Evolutionary conservation across 1,140 invertebrate species (phyloP), one percentile per base, ranked within the genome.

Genomic region (Micrasema minimum): DNA sequence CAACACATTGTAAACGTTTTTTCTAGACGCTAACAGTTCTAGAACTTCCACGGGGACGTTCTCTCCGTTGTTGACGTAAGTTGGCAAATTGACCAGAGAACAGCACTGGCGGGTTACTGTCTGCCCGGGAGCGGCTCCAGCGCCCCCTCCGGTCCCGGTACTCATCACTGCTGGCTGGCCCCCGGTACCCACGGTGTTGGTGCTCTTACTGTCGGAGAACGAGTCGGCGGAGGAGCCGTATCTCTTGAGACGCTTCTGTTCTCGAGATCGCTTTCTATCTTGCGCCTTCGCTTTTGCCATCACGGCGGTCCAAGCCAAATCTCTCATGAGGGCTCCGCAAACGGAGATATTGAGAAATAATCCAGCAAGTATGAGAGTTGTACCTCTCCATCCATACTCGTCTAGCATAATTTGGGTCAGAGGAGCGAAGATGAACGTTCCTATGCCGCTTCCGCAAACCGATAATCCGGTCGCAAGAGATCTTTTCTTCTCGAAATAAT

Each of bases 391-490:
- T 0, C 92, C 91, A 78, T 94, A 96, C 69, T 92, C 88, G 22
- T 88, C 87, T 5, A 95, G 80, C 10, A 96, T 84, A 57, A 89
- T 85, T 71, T 93, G 89, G 1, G 90, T 93, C n/a, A 96, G 77
- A 0, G 95, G 95, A 0, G 95, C 92, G 80, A 97, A 96, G 57
- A 97, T 89, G 78, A 97, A 96, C 0, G 95, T 97, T 1, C 96
- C 92, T 45, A 94, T 92, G 6, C 93, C 93, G 77, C 92, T 94
- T 0, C 95, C 95, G 78, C 94, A 96, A 0, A 97, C 95, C 0
- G 95, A 93, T 20, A 98, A 86, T 0, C 96, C 96, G 0, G 96
- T 98, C 0, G 96, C 96, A 46, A 98, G 88, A 0, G 95, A 96
- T 55, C 96, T 84, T 77, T 89, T 91, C 76, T 93, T 93, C 76